Evolutionary conservation across 2,888 invertebrate species (phyloP), one percentile per base, ranked within the genome.

Genomic region (Harpalus rufipes): DNA sequence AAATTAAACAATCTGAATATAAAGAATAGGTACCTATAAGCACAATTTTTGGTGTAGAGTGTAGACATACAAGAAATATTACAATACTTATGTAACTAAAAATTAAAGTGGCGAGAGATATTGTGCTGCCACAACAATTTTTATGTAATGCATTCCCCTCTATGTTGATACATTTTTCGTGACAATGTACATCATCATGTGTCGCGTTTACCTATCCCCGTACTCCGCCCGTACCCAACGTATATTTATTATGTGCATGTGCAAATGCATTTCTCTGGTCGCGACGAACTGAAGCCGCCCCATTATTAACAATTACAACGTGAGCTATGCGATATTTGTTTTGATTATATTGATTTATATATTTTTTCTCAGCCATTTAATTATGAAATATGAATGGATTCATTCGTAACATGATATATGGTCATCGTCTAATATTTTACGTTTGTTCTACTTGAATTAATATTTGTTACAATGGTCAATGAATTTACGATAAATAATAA

Each of bases 241-340:
- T 14, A 59, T 79, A 79, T 81, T 63, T 81, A 81, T 63, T 82
- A 82, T 82, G 72, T 72, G 82, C 74, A 41, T 68, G 56, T 39
- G 76, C 21, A 59, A 82, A 83, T 83, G 83, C 83, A 44, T 83
- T 83, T 83, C 83, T 76, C 56, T 74, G 74, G 83, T 83, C 59
- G 7, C 58, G 16, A 51, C 72, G 25, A 72, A 78, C 72, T 58
- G 74, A 21, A 18, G 12, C 74, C 74, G 59, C 39, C 41, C 68
- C 84, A 84, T 84, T 76, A 76, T 74, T 84, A 63, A 84, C 78
- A 78, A 84, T 84, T 84, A 84, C 16, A 14, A 16, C 25, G 32
- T 61, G 80, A 80, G 61, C 14, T 80, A 80, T 80, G 61, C 14
- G 80, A 61, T 80, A 80, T 80, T 80, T 80, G 80, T 80, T 80